phyloP scores from a whole-genome alignment of 2,797 vertebrate genomes.

The Lycodopsis pacificus region DNA sequence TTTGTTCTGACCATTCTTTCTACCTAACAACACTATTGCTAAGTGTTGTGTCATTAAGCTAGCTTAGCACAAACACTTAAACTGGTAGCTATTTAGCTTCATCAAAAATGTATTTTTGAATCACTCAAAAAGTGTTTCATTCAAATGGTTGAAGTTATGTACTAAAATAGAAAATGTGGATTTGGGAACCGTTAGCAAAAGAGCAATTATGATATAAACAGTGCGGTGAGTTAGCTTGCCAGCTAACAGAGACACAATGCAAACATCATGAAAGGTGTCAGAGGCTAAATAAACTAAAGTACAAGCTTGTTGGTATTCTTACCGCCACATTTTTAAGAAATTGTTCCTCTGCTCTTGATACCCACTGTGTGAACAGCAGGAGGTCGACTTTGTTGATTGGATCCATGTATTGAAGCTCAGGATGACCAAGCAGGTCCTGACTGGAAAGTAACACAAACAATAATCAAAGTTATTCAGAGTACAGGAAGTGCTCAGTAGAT shows the following conservation, averaged over 20 bases:
- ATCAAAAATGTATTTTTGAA: no score
- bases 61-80: no score
- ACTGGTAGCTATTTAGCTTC: no score
- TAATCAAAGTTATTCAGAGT: background rate
- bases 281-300: background rate
- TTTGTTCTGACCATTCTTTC: no score
- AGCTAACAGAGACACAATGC: background rate
- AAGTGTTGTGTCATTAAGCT: no score
- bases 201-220: no score
- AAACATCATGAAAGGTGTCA: background rate
- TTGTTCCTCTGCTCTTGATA: constrained; percentile 36
- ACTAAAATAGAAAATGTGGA: no score
- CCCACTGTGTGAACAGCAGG: constrained; percentile 50
- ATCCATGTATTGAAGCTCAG: constrained; percentile 14
- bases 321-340: constrained; percentile 61
- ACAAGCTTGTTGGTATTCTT: background rate
- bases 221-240: no score
- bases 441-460: constrained; percentile 56
- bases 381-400: constrained; percentile 37
- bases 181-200: no score
- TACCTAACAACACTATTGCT: no score
- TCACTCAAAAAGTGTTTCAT: no score
- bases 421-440: constrained; percentile 16
- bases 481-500: background rate
- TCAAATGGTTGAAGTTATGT: no score